Percentiles rank a stretch among this genome's conserved stretches.
Evolutionary conservation across 1,140 invertebrate genomes (phyloP).

Genomic region (Cotesia chilonis): DNA sequence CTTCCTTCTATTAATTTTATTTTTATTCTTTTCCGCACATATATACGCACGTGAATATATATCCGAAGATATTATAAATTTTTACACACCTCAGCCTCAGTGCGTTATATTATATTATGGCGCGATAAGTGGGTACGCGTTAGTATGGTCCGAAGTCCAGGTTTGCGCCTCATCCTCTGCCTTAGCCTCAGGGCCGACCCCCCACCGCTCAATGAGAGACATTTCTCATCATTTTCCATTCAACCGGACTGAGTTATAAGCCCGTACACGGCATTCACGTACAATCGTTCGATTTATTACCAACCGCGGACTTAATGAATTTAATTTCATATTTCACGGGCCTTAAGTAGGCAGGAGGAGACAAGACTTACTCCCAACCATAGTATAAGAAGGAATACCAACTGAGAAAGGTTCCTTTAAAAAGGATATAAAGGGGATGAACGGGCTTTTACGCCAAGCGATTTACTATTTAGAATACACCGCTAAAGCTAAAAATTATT

Average conservation of each 20-base stretch:
- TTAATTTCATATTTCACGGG: conserved; percentile 65
- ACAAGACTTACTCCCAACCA: conserved; percentile 9
- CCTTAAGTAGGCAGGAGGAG: conserved; percentile 56
- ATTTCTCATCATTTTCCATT: conserved; percentile 67
- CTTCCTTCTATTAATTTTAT: too few species aligned
- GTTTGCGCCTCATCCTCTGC: too few species aligned
- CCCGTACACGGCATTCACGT: conserved; percentile 49
- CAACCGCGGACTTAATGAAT: conserved; percentile 62
- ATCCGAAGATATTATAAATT: too few species aligned
- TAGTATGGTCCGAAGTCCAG: too few species aligned
- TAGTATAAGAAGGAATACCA: conserved; percentile 13
- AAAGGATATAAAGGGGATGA: conserved; percentile 9
- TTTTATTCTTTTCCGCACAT: too few species aligned
- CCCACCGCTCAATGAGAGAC: conserved; percentile 64
- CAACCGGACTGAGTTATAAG: conserved; percentile 62
- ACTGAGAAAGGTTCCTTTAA: too few species aligned
- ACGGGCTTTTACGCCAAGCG: conserved; percentile 8
- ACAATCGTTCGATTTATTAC: conserved; percentile 65
- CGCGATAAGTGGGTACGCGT: neutral
- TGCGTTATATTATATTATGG: too few species aligned
- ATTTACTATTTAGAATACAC: conserved; percentile 18
- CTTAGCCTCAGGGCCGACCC: conserved; percentile 45
- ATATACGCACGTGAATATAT: too few species aligned
- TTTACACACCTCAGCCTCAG: too few species aligned
- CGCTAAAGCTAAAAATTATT: conserved; percentile 9